Evolutionary conservation across 2,113 vertebrate species (phyloP).

Genomic region (Microcebus ravelobensis): DNA sequence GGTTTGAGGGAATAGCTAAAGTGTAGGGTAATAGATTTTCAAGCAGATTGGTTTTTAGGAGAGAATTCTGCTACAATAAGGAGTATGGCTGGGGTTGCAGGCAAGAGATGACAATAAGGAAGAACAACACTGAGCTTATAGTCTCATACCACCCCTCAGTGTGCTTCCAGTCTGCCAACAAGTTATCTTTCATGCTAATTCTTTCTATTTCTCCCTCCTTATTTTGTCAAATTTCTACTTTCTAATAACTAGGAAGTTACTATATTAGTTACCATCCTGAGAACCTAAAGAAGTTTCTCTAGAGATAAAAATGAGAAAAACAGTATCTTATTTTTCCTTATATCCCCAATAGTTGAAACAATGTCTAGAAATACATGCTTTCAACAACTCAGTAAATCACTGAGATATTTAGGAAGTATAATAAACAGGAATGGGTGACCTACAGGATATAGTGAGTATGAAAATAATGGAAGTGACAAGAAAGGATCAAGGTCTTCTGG

Average conservation of each 20-base stretch:
- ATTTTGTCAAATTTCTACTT: background rate
- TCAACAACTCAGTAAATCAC: background rate
- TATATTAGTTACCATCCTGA: background rate
- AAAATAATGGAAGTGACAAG: background rate
- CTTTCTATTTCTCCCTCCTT: background rate
- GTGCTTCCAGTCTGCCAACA: background rate
- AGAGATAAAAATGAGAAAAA: constrained; percentile 25
- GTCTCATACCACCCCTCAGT: background rate
- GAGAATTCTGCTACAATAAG: background rate
- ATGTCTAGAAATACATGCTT: background rate
- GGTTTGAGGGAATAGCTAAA: background rate
- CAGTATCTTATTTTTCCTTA: background rate
- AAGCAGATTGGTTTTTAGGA: background rate
- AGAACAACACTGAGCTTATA: background rate
- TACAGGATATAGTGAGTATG: background rate
- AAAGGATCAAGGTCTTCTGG: background rate
- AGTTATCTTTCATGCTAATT: background rate
- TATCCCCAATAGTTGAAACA: background rate
- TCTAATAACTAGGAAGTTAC: background rate
- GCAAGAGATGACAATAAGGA: too few relatives aligned
- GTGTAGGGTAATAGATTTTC: background rate
- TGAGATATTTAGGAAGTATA: background rate
- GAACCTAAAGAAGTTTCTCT: constrained; percentile 15
- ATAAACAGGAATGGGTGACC: background rate
- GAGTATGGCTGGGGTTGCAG: background rate